Evolutionary conservation across 2,888 invertebrate species (phyloP).

Genomic region (Elmis aenea): DNA sequence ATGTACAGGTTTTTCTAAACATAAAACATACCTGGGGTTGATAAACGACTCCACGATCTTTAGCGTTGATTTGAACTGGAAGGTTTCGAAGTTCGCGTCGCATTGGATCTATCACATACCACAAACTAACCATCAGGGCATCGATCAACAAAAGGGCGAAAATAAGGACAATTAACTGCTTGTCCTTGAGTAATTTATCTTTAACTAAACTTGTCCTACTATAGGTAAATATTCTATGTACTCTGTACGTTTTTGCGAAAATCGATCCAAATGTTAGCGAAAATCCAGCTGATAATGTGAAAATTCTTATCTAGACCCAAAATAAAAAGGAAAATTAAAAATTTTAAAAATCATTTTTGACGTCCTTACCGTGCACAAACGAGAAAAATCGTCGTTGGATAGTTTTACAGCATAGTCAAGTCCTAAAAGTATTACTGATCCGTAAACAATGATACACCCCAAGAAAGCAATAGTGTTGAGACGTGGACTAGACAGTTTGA

Average conservation of each 20-base stretch:
- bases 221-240: conserved; percentile 85
- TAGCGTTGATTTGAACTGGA: conserved; percentile 69
- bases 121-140: conserved; percentile 74
- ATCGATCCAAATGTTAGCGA: conserved; percentile 90
- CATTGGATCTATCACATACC: conserved; percentile 85
- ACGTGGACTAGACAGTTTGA: conserved; percentile 87
- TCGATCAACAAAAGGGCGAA: conserved; percentile 78
- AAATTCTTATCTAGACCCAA: conserved; percentile 78
- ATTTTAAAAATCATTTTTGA: no score
- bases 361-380: conserved; percentile 80
- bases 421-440: conserved; percentile 80
- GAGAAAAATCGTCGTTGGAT: conserved; percentile 64
- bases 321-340: conserved; percentile 14
- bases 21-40: conserved; percentile 85
- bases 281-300: conserved; percentile 84
- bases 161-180: conserved; percentile 79
- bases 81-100: conserved; percentile 77
- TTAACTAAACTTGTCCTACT: conserved; percentile 78
- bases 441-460: conserved; percentile 86
- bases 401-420: conserved; percentile 75
- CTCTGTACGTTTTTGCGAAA: conserved; percentile 91
- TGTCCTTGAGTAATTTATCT: conserved; percentile 86
- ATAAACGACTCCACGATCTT: conserved; percentile 76
- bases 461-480: conserved; percentile 88
- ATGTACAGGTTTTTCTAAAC: no score